These are phyloP conservation scores for Leiothrix lutea DNA, from an alignment of 2,113 vertebrate species.

Conservation along the genomic window DNA sequence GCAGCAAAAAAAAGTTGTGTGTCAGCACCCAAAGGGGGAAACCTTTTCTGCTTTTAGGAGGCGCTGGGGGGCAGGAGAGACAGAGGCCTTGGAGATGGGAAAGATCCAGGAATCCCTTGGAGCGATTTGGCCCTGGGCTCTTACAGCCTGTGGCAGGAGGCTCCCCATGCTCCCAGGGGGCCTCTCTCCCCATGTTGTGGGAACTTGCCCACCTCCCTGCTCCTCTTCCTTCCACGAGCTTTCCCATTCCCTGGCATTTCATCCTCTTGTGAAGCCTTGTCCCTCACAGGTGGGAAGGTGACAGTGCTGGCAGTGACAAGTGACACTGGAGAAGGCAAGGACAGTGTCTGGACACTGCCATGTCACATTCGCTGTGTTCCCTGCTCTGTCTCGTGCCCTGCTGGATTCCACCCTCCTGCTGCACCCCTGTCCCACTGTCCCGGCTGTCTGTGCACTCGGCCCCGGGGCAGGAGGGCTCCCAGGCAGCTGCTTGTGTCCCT, in stretches of 20 bases:
- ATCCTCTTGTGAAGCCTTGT: neutral
- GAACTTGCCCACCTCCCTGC: neutral
- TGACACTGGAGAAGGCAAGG: neutral
- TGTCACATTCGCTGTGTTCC: neutral
- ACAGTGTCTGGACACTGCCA: fast-evolving
- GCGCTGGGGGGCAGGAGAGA: neutral
- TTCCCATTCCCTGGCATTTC: neutral
- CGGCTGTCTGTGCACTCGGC: fast-evolving
- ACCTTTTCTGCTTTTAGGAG: neutral
- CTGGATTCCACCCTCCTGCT: fast-evolving
- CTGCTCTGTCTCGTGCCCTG: fast-evolving
- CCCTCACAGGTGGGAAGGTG: fast-evolving
- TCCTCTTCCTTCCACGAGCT: neutral
- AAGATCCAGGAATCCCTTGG: neutral
- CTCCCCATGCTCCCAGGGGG: neutral
- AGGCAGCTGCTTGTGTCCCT: fast-evolving
- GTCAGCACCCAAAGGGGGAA: neutral
- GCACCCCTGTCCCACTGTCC: fast-evolving
- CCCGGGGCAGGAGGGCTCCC: neutral
- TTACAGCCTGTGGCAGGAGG: fast-evolving
- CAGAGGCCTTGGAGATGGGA: neutral
- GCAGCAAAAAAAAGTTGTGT: neutral
- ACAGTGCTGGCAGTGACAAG: neutral
- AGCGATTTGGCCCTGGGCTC: fast-evolving
- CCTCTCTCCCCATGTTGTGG: no score